Evolutionary conservation across 2,888 invertebrate species (phyloP).

Genomic region (Scaeva pyrastri): DNA sequence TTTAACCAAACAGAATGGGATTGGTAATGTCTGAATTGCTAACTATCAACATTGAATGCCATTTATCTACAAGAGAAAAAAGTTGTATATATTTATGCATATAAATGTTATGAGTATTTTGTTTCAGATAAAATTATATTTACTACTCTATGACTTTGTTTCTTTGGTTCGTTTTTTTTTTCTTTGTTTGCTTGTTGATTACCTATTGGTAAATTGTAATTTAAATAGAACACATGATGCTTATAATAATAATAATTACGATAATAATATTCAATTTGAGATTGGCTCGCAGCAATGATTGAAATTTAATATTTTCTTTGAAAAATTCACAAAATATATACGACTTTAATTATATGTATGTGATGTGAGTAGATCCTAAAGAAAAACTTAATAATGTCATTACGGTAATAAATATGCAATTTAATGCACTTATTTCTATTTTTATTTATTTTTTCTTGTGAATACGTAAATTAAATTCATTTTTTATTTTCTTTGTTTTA

Average conservation of each 20-base stretch:
- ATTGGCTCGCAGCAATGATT: slow-evolving; percentile 27
- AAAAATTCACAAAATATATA: slow-evolving; percentile 24
- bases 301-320: slow-evolving; percentile 14
- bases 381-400: slow-evolving; percentile 14
- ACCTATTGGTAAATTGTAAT: slow-evolving; percentile 52
- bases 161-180: slow-evolving; percentile 36
- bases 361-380: slow-evolving; percentile 18
- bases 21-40: too few relatives aligned
- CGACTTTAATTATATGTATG: neutral
- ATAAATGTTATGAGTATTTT: slow-evolving; percentile 57
- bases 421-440: slow-evolving; percentile 33
- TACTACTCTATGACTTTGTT: slow-evolving; percentile 62
- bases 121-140: slow-evolving; percentile 57
- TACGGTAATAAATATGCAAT: slow-evolving; percentile 34
- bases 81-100: neutral
- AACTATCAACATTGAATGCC: slow-evolving; percentile 17
- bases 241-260: slow-evolving; percentile 34
- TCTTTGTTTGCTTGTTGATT: slow-evolving; percentile 26
- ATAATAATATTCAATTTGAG: slow-evolving; percentile 33
- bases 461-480: slow-evolving; percentile 69
- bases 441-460: slow-evolving; percentile 4
- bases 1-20: too few relatives aligned
- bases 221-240: slow-evolving; percentile 61
- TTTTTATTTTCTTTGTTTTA: slow-evolving; percentile 35
- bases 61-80: slow-evolving; percentile 47